phyloP scores from a whole-genome alignment of 2,888 invertebrate species.

The Nemotelus pantherinus region DNA sequence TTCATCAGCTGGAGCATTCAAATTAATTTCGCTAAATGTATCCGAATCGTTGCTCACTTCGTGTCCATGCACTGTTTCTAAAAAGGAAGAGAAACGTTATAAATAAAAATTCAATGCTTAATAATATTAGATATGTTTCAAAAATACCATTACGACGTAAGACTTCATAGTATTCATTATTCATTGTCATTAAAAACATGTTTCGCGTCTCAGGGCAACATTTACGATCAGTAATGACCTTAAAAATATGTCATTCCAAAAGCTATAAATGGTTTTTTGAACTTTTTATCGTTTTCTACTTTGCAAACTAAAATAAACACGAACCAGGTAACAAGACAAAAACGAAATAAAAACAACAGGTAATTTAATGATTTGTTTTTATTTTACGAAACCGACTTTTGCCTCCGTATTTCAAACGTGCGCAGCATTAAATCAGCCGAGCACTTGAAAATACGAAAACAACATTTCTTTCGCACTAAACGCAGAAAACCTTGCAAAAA shows the following conservation, averaged over 20 bases:
- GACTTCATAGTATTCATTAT: background rate
- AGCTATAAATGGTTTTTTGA: slow-evolving; percentile 39
- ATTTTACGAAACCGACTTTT: slow-evolving; percentile 2
- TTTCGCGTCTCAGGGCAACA: slow-evolving; percentile 30
- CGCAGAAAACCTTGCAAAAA: slow-evolving; percentile 13
- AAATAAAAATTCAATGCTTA: background rate
- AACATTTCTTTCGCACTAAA: slow-evolving; percentile 5
- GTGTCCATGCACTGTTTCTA: slow-evolving; percentile 58
- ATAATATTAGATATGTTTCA: background rate
- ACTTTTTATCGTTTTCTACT: slow-evolving; percentile 20
- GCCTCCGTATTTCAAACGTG: slow-evolving; percentile 21
- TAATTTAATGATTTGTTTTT: slow-evolving; percentile 12
- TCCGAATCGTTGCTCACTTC: slow-evolving; percentile 64
- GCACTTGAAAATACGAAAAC: background rate
- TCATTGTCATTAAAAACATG: slow-evolving; percentile 19
- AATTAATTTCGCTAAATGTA: slow-evolving; percentile 66
- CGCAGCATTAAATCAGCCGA: slow-evolving; percentile 2
- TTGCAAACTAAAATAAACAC: slow-evolving; percentile 18
- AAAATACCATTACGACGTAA: background rate
- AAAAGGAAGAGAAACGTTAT: background rate
- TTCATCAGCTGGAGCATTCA: slow-evolving; percentile 59
- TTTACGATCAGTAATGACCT: slow-evolving; percentile 34
- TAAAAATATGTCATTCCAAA: slow-evolving; percentile 37
- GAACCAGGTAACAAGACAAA: background rate
- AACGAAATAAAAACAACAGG: background rate